These are phyloP conservation scores for Clavelina lepadiformis DNA, from an alignment of 23 tunicate species.

Conservation along the genomic window DNA sequence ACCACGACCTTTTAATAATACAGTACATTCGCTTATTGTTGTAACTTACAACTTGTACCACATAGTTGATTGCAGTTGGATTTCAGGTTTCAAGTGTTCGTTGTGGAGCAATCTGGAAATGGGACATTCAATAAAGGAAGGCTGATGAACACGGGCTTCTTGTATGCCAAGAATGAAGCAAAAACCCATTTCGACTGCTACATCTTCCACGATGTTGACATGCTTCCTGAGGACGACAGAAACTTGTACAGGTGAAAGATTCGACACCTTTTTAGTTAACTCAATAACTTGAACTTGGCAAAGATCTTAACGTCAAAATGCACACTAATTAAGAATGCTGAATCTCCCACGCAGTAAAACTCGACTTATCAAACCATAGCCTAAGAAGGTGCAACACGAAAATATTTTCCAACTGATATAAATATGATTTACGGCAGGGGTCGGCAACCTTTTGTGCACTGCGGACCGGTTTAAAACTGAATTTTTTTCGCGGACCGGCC, in stretches of 20 bases:
- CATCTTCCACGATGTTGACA: constrained; percentile 30
- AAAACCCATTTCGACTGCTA: constrained; percentile 5
- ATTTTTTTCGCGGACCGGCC: too few relatives aligned
- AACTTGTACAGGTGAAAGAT: constrained; percentile 15
- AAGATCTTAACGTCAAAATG: too few relatives aligned
- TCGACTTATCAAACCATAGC: not conserved
- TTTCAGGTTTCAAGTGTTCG: constrained; percentile 26
- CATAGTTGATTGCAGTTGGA: not conserved
- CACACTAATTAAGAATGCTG: too few relatives aligned
- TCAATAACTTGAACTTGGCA: too few relatives aligned
- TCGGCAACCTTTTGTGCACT: too few relatives aligned
- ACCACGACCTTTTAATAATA: too few relatives aligned
- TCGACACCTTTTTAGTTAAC: too few relatives aligned
- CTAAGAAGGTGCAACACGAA: too few relatives aligned
- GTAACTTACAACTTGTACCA: not conserved
- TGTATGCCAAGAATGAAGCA: not conserved
- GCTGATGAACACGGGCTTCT: constrained; percentile 25
- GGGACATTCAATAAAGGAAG: constrained; percentile 27
- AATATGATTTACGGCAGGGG: too few relatives aligned
- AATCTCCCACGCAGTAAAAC: not conserved
- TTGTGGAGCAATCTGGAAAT: constrained; percentile 19
- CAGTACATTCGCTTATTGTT: too few relatives aligned
- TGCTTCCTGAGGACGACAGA: constrained; percentile 20
- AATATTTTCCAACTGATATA: too few relatives aligned
- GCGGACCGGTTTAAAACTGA: too few relatives aligned